A percentile compares a stretch with the other conserved stretches of the same genome.
These are phyloP conservation scores for Theristicus caerulescens DNA, from an alignment of 2,113 vertebrate genomes.

Conservation along the genomic window DNA sequence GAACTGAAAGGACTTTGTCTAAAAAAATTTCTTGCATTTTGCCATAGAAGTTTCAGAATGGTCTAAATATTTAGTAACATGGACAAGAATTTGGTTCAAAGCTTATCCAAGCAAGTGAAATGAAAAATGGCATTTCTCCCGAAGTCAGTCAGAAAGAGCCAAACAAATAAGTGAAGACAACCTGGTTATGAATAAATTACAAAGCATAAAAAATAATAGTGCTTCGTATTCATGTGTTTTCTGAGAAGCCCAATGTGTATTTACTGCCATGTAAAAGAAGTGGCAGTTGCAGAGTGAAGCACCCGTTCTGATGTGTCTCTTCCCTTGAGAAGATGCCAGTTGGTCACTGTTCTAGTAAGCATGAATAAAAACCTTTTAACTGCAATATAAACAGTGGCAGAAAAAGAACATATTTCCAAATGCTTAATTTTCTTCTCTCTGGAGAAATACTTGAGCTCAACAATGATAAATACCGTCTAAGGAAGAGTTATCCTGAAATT, in stretches of 20 bases:
- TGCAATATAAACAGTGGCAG: constrained; percentile 1
- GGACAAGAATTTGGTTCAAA: neutral
- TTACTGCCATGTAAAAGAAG: neutral
- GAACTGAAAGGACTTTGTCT: neutral
- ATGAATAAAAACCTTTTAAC: constrained; percentile 18
- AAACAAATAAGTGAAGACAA: neutral
- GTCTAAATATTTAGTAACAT: neutral
- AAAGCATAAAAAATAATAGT: neutral
- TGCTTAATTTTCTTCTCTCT: constrained; percentile 17
- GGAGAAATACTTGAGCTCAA: constrained; percentile 19
- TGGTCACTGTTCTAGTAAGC: neutral
- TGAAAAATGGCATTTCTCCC: neutral
- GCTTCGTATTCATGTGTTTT: neutral
- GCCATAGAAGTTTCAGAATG: neutral
- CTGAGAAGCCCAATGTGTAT: neutral
- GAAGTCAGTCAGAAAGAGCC: neutral
- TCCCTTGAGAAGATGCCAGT: neutral
- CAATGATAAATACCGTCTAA: constrained; percentile 21
- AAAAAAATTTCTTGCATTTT: neutral
- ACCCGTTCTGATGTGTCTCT: neutral
- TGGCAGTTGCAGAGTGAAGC: neutral
- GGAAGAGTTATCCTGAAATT: constrained; percentile 42
- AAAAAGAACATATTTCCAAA: neutral
- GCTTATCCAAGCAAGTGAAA: neutral
- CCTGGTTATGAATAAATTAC: neutral